These are phyloP conservation scores for Scolopax bukidnonensis DNA, from an alignment of 2,797 vertebrate genomes.

Conservation along the genomic window DNA sequence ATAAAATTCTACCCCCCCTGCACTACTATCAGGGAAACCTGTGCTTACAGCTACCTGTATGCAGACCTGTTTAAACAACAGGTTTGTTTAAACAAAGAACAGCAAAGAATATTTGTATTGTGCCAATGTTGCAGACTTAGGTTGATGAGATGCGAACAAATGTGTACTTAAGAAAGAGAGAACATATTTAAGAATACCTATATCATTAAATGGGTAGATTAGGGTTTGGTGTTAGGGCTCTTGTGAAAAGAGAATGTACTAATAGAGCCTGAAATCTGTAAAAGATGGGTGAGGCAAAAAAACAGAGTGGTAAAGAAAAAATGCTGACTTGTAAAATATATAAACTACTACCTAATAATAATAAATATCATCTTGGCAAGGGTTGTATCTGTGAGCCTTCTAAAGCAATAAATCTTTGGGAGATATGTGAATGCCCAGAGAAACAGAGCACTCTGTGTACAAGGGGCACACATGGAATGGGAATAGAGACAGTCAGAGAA, in stretches of 20 bases:
- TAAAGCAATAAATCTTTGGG: slow-evolving; percentile 1
- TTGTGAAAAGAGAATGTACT: neutral
- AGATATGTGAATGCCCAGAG: neutral
- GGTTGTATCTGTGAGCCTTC: neutral
- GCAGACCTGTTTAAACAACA: neutral
- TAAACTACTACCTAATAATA: slow-evolving; percentile 5
- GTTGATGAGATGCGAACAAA: neutral
- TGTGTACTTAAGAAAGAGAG: neutral
- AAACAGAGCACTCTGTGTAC: neutral
- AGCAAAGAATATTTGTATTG: neutral
- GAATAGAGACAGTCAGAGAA: neutral
- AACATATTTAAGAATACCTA: neutral
- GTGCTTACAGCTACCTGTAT: neutral
- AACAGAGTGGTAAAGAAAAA: neutral
- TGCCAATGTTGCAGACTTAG: neutral
- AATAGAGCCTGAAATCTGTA: neutral
- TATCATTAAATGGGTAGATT: neutral
- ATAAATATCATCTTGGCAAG: slow-evolving; percentile 17
- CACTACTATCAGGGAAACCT: neutral
- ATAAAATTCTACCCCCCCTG: neutral
- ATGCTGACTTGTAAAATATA: neutral
- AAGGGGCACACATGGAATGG: fast-evolving
- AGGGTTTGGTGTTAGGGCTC: neutral
- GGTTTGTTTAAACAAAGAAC: neutral
- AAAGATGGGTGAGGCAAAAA: neutral